A percentile compares a stretch with the other conserved stretches of the same genome.
phyloP scores from a whole-genome alignment of 2,113 vertebrate species.

The Tyrannus savana region DNA sequence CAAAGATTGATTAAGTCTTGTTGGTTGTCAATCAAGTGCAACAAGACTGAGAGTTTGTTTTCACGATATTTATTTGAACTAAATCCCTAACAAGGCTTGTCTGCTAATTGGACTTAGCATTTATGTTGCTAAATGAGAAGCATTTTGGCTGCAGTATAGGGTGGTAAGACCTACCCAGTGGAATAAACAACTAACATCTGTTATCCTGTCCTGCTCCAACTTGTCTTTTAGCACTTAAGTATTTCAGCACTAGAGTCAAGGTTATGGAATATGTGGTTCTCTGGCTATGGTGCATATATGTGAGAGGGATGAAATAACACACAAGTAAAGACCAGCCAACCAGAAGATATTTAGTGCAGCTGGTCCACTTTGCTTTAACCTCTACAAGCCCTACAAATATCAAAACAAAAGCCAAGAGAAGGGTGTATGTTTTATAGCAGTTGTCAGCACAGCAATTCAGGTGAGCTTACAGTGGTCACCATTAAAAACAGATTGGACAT shows the following conservation, averaged over 20 bases:
- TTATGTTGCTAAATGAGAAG: slow-evolving; percentile 81
- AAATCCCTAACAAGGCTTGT: slow-evolving; percentile 77
- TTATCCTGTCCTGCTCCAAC: slow-evolving; percentile 80
- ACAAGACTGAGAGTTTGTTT: slow-evolving; percentile 69
- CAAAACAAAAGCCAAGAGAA: slow-evolving; percentile 49
- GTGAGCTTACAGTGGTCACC: neutral
- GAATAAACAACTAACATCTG: slow-evolving; percentile 86
- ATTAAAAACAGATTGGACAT: slow-evolving; percentile 16
- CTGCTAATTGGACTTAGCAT: slow-evolving; percentile 80
- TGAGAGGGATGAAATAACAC: slow-evolving; percentile 58
- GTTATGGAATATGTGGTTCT: slow-evolving; percentile 73
- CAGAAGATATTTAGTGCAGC: slow-evolving; percentile 58
- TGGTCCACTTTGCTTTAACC: slow-evolving; percentile 70
- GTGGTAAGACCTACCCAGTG: slow-evolving; percentile 79
- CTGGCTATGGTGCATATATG: slow-evolving; percentile 63
- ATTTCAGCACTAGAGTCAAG: slow-evolving; percentile 74
- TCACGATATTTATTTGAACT: slow-evolving; percentile 73
- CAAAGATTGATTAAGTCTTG: slow-evolving; percentile 10
- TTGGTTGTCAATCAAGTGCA: slow-evolving; percentile 63
- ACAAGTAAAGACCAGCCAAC: slow-evolving; percentile 60
- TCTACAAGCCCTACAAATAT: slow-evolving; percentile 61
- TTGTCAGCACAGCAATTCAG: slow-evolving; percentile 13
- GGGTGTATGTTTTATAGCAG: neutral
- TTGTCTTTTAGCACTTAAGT: slow-evolving; percentile 79
- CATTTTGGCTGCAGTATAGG: slow-evolving; percentile 78